Base-by-base conservation (phyloP, 2,797 vertebrate species). In the Periparus ater region DNA sequence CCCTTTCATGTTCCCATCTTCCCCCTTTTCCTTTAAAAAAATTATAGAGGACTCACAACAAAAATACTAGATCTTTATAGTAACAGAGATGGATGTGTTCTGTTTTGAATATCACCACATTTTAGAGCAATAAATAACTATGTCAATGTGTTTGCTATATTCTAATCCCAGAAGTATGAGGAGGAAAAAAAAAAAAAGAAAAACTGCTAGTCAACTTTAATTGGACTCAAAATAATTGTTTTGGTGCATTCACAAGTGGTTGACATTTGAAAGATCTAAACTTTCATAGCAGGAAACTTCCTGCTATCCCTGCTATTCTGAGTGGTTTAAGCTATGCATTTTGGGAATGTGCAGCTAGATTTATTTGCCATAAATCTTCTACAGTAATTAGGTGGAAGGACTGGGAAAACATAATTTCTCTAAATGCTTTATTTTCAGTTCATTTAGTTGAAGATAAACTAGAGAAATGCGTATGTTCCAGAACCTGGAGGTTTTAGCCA, bases 401-500 rank as follows among this genome's bases (percentile, higher is more conserved):
- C 19, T 36, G 26, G 53, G 74, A 93, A 92, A 85, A 92, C 29
- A 60, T 51, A n/a, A 80, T 82, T 92, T 67, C 32, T 91, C 89
- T 63, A 67, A 92, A 87, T 74, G 65, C 50, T 83, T 77, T 80
- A 63, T 23, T 48, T 61, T 20, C 50, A 45, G 23, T 74, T 85
- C 50, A 75, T 54, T 94, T 80, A 89, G 61, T 40, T 34, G 51
- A 95, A 89, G 78, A 93, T 51, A 72, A 95, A 88, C 54, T 68
- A 57, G 75, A 85, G 54, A 96, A 85, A 91, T 88, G 2, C 88
- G 21, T 48, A 58, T 21, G 44, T 91, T 88, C 73, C 82, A 93
- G 89, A 87, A 88, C 36, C 58, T 91, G 65, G 65, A 94, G 81
- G 58, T 91, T 96, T 93, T 84, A 89, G 76, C 58, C 44, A 17